phyloP scores from a whole-genome alignment of 2,888 invertebrate genomes.

The Xestia xanthographa region DNA sequence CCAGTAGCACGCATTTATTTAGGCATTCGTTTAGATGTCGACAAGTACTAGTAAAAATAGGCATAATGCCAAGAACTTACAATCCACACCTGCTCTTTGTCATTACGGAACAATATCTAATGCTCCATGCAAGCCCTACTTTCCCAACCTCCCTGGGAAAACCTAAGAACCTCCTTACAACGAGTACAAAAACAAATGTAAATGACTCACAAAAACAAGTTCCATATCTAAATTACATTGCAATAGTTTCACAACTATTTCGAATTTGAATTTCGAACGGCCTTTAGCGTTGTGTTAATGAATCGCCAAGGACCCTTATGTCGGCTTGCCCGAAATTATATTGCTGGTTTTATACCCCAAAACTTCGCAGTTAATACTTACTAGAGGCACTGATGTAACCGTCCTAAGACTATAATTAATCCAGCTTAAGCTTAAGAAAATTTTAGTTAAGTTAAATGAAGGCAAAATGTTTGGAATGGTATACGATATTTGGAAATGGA shows the following conservation, averaged over 20 bases:
- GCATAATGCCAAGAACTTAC: neutral
- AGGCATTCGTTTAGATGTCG: neutral
- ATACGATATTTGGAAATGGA: neutral
- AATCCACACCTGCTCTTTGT: neutral
- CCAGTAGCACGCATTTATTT: neutral
- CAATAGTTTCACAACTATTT: conserved; percentile 51
- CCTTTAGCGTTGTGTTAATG: conserved; percentile 51
- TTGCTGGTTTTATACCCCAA: conserved; percentile 55
- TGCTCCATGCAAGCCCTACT: neutral
- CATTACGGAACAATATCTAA: conserved; percentile 8
- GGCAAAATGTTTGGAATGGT: conserved; percentile 7
- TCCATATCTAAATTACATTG: conserved; percentile 33
- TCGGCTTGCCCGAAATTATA: conserved; percentile 51
- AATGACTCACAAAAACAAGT: conserved; percentile 1
- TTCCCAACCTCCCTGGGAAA: neutral
- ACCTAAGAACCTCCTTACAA: neutral
- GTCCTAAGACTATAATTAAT: conserved; percentile 61
- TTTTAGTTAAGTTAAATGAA: conserved; percentile 31
- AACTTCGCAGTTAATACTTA: conserved; percentile 54
- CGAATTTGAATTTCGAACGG: conserved; percentile 45
- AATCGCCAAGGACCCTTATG: conserved; percentile 48
- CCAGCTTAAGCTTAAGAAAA: conserved; percentile 42
- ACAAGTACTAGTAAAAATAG: neutral
- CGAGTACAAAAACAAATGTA: neutral
- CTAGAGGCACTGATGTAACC: conserved; percentile 50